Percentiles rank a stretch among this genome's conserved stretches.
Evolutionary conservation across 2,797 vertebrate genomes (phyloP).

Genomic region (Enteromius paludinosus): DNA sequence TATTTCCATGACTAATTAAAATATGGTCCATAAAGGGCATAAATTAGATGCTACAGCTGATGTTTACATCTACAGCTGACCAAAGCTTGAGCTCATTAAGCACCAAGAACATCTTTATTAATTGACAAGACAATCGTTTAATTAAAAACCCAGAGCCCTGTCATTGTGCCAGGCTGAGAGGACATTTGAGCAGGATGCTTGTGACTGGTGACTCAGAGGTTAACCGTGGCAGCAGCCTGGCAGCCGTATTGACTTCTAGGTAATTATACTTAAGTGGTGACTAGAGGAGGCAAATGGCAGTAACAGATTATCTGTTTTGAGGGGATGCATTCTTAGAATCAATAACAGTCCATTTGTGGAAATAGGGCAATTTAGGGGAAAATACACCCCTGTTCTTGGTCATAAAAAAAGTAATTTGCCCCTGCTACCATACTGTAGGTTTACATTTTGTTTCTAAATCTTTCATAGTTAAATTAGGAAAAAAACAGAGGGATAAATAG

Average conservation of each 20-base stretch:
- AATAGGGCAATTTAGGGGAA: constrained; percentile 77
- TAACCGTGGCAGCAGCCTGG: constrained; percentile 66
- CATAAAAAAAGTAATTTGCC: constrained; percentile 68
- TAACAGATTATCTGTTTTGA: constrained; percentile 76
- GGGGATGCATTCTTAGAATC: constrained; percentile 79
- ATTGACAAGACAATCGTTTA: constrained; percentile 56
- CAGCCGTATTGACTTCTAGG: constrained; percentile 65
- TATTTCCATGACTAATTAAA: constrained; percentile 28
- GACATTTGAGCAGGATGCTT: constrained; percentile 21
- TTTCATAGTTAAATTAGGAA: constrained; percentile 43
- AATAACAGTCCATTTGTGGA: constrained; percentile 81
- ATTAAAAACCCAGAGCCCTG: constrained; percentile 48
- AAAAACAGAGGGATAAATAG: constrained; percentile 24
- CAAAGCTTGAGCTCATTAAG: constrained; percentile 35
- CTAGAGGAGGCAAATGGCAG: constrained; percentile 74
- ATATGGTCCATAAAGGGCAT: constrained; percentile 16
- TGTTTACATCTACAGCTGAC: neutral
- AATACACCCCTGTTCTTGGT: constrained; percentile 69
- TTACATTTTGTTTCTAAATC: constrained; percentile 2
- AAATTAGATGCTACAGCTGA: neutral
- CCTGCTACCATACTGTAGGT: constrained; percentile 25
- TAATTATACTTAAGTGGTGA: constrained; percentile 79
- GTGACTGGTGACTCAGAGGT: constrained; percentile 59
- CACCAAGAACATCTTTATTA: constrained; percentile 46
- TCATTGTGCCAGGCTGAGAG: constrained; percentile 39